A percentile compares a stretch with the other conserved stretches of the same genome.
Evolutionary conservation across 2,113 vertebrate genomes (phyloP).

Genomic region (Alosa alosa): DNA sequence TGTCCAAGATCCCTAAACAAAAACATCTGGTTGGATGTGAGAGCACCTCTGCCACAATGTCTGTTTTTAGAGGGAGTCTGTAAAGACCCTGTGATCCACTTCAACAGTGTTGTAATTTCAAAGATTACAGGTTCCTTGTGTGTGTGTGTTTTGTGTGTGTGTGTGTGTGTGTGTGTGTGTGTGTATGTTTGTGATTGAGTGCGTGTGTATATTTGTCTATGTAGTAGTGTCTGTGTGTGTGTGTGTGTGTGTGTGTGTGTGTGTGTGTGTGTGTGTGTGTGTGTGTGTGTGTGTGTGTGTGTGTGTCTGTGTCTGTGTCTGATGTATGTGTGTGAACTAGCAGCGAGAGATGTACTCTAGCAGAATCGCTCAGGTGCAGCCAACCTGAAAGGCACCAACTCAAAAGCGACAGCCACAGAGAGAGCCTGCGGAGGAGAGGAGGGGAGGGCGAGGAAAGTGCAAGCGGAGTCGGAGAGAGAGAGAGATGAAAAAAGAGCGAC

Average conservation of each 20-base stretch:
- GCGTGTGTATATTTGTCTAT: background rate
- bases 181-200: background rate
- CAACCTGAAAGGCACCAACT: background rate
- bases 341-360: background rate
- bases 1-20: background rate
- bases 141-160: background rate
- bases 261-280: background rate
- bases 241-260: background rate
- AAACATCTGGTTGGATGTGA: background rate
- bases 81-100: no score
- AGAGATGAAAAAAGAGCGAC: background rate
- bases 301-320: background rate
- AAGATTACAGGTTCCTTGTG: background rate
- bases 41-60: background rate
- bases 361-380: conserved; percentile 5
- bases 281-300: background rate
- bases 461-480: background rate
- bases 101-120: background rate
- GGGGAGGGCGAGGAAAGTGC: background rate
- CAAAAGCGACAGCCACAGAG: background rate
- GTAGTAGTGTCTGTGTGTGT: background rate
- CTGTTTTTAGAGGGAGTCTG: no score
- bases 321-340: background rate
- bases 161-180: background rate
- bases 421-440: background rate